These are phyloP conservation scores for Limnephilus lunatus DNA, from an alignment of 2,888 invertebrate genomes.

Conservation along the genomic window DNA sequence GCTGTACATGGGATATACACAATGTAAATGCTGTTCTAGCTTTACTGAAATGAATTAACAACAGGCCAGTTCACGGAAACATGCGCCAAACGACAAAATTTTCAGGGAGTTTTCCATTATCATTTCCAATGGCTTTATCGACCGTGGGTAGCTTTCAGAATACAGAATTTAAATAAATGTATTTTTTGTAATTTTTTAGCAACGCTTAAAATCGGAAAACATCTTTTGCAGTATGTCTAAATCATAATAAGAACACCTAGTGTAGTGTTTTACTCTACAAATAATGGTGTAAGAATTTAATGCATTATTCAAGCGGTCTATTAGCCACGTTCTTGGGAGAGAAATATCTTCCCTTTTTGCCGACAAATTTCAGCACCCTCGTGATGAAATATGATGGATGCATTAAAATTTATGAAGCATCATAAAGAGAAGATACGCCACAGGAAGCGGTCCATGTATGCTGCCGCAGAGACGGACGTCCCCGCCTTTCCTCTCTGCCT, in stretches of 20 bases:
- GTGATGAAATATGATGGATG: constrained; percentile 48
- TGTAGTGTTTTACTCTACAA: neutral
- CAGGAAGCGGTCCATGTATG: constrained; percentile 58
- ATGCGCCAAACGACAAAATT: neutral
- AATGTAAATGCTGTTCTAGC: neutral
- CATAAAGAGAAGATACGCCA: constrained; percentile 46
- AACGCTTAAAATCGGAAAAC: neutral
- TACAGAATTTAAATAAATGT: neutral
- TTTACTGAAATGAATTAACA: constrained; percentile 53
- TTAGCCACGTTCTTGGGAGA: neutral
- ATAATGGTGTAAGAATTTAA: neutral
- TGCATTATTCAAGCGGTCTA: constrained; percentile 33
- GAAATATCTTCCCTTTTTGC: neutral
- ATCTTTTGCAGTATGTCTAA: neutral
- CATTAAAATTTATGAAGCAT: constrained; percentile 63
- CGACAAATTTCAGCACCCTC: constrained; percentile 18
- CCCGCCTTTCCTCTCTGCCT: neutral
- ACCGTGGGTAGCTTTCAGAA: constrained; percentile 39
- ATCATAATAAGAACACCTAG: neutral
- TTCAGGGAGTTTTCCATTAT: constrained; percentile 25
- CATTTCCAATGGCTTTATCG: constrained; percentile 48
- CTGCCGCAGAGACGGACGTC: constrained; percentile 38
- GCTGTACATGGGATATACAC: neutral
- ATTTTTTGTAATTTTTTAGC: neutral
- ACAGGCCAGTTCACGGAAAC: constrained; percentile 19